phyloP scores from a whole-genome alignment of 2,797 vertebrate genomes.

The Paguma larvata region DNA sequence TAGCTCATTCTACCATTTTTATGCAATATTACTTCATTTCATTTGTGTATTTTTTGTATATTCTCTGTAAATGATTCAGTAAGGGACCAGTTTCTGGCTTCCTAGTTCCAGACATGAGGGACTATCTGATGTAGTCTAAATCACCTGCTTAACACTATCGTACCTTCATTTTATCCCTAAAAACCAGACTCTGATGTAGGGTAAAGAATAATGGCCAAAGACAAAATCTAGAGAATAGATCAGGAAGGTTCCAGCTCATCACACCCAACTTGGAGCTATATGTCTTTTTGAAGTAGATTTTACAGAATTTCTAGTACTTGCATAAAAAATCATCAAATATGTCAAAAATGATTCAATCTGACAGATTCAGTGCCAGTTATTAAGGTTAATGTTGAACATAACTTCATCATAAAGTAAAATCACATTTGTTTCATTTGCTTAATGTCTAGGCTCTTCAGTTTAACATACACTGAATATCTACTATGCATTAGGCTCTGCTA shows the following conservation, averaged over 20 bases:
- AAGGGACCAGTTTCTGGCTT: background rate
- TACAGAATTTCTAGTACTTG: conserved; percentile 38
- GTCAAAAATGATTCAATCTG: conserved; percentile 49
- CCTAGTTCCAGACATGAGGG: background rate
- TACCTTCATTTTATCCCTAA: background rate
- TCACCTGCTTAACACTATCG: background rate
- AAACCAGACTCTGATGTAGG: background rate
- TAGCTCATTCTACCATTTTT: background rate
- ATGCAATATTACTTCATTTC: background rate
- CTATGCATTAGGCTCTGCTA: background rate
- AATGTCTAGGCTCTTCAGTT: background rate
- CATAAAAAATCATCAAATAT: conserved; percentile 55
- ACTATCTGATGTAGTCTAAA: background rate
- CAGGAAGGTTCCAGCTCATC: background rate
- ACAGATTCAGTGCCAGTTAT: conserved; percentile 42
- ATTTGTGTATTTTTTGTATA: background rate
- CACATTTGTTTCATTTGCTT: conserved; percentile 53
- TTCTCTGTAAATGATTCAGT: background rate
- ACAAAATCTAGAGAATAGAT: background rate
- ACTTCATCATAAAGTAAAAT: conserved; percentile 71
- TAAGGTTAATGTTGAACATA: conserved; percentile 58
- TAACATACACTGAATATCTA: conserved; percentile 47
- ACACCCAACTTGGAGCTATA: background rate
- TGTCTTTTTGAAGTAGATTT: conserved; percentile 29
- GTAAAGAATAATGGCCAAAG: background rate